Evolutionary conservation across 2,888 invertebrate species (phyloP), one percentile per base, ranked within the genome.

Genomic region (Cephus spinipes): DNA sequence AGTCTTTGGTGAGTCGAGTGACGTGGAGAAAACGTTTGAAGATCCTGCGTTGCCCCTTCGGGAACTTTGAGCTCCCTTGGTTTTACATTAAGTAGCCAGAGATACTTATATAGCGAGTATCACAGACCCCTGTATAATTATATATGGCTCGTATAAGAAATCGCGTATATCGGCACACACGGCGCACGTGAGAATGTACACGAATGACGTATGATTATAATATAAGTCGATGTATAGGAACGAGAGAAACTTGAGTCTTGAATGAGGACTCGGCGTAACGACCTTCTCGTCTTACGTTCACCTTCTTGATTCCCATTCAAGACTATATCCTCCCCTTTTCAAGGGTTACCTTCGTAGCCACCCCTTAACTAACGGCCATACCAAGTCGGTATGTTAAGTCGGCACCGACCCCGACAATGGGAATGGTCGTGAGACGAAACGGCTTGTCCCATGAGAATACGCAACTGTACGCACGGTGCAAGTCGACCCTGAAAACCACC

Each of bases 371-470:
- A 86, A 89, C 90, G 89, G 90, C 89, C 85, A 85, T 84, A 79
- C 85, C 89, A 86, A 88, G 86, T 86, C 85, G 83, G 83, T 55
- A 55, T 55, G 55, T 55, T 55, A 55, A 55, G 55, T 55, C 55
- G 23, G 23, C 23, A 55, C 79, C 87, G 87, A 84, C 87, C 85
- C 84, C 83, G 86, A 90, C 90, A 90, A 89, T 90, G 81, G 83
- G 73, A 12, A 73, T 74, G 73, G 55, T 23, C 55, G 9, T 23
- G 55, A 55, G 2, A 23, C 55, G 55, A 55, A 55, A 55, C 55
- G 69, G 80, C 73, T 73, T 78, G 73, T 76, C 73, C 73, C 75
- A 23, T 15, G 71, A 71, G 71, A 71, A 33, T 55, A 55, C 55
- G 23, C 55, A 55, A 55, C 15, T 55, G 23, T 55, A 55, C 23